Base-by-base conservation (phyloP, 1,140 invertebrate species). In the Cephus cinctus region DNA sequence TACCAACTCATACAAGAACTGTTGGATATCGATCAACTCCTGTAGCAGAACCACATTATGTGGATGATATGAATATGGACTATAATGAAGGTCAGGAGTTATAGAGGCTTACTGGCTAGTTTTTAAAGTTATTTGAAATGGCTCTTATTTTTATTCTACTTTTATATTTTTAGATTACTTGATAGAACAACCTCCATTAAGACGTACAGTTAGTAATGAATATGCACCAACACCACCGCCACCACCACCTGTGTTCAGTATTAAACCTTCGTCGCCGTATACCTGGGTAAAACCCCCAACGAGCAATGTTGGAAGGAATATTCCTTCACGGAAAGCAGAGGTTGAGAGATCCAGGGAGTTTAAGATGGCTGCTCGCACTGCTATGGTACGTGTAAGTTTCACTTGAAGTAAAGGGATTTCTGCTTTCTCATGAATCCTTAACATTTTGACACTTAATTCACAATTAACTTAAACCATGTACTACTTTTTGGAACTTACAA, bases 161-260 rank as follows among this genome's bases (percentile, higher is more conserved):
- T 6, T 47, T 43, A 20, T 41, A 2, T 32, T 8, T 53, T 40
- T 11, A 75, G 73, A 72, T 65, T 75, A 69, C 54, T 38, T 71
- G 11, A 59, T 65, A 39, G 71, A 76, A 2, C 53, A 63, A 4
- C 39, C 60, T 25, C 54, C 65, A 20, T 54, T 77, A 35, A 65
- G 71, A 45, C 61, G 75, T 32, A 77, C 76, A 22, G 72, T 78
- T 2, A 76, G 52, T 36, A 77, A 77, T 40, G 72, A 78, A 16
- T 76, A 77, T 47, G 71, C 69, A 12, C 70, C 73, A n/a, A 57
- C 63, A 35, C 61, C 63, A 18, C 72, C 72, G 12, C 71, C 73
- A 14, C 73, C 71, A 19, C 75, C 72, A 25, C 73, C 75, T 50
- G 57, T 75, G 39, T 77, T 76, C 38, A 67, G 56, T 51, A 65